Evolutionary conservation across 2,113 vertebrate species (phyloP), one percentile per base, ranked within the genome.

Genomic region (Macquaria ambigua): DNA sequence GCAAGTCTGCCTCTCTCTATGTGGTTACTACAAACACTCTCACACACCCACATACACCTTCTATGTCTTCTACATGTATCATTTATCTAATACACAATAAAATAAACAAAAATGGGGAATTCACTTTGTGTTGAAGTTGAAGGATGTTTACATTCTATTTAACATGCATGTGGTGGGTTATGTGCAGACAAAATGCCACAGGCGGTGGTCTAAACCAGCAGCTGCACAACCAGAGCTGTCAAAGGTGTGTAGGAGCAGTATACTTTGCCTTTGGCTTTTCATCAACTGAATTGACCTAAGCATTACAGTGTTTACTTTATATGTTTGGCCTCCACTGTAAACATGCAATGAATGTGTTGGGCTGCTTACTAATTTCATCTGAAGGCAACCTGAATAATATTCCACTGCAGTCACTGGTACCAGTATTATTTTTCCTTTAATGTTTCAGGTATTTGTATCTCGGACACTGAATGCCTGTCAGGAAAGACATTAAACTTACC

Each of bases 361-460:
- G 77, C 75, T 87, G 93, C 92, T 94, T 92, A 92, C 93, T 85
- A 77, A 21, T 59, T 90, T 77, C 37, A 67, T 78, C 66, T 74
- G 69, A 82, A 72, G 71, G 9, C 0, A 48, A 84, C 31, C 25
- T 75, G 39, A 85, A 69, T 72, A 84, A 86, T 50, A 77, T 21
- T 63, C 66, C 69, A 52, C 20, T 53, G 6, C 31, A 23, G 56
- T 61, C 43, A 39, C 63, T 46, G 20, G 12, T 1, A 75, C 3
- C 3, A 14, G 10, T 9, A 39, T 46, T 73, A 37, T 43, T 56
- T 56, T 10, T 25, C n/a, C 12, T 66, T 23, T 37, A 23, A 31
- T 56, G 34, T 64, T 72, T 59, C 3, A 25, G 11, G 61, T 41
- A 31, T 63, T 73, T 71, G 20, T 21, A 23, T 74, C 2, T 79